A percentile compares a stretch with the other conserved stretches of the same genome.
Conservation (phyloP, 2,113 vertebrate genomes). For the Isurus oxyrinchus region DNA sequence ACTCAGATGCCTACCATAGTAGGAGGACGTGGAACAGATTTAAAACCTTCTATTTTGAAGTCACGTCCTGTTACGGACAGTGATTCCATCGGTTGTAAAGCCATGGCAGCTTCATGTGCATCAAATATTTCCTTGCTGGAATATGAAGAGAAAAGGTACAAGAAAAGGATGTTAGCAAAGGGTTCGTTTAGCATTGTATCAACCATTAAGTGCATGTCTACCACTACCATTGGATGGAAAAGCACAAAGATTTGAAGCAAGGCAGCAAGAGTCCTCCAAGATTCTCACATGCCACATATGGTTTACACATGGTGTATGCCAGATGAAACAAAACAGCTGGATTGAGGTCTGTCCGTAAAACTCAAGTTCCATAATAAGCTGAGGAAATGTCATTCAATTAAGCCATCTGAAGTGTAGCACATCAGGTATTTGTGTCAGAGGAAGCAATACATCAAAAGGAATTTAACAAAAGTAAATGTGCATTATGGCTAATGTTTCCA, state of each 20-base stretch:
- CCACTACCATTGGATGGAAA: not conserved
- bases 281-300: slow-evolving; percentile 14
- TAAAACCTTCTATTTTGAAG: slow-evolving; percentile 28
- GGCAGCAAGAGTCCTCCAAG: not conserved
- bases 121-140: slow-evolving; percentile 19
- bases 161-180: not conserved
- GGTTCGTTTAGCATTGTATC: not conserved
- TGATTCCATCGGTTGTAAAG: not conserved
- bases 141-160: not conserved
- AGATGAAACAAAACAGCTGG: slow-evolving; percentile 25
- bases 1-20: slow-evolving; percentile 3
- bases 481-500: not conserved
- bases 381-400: slow-evolving; percentile 33
- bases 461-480: slow-evolving; percentile 17
- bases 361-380: slow-evolving; percentile 23
- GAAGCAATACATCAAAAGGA: slow-evolving; percentile 7
- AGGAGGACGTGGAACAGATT: slow-evolving; percentile 7
- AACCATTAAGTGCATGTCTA: not conserved
- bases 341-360: slow-evolving; percentile 1
- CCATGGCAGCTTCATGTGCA: not conserved
- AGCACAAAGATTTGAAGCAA: not conserved
- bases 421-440: slow-evolving; percentile 30
- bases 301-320: not conserved
- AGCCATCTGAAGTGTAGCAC: not conserved
- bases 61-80: slow-evolving; percentile 7